Percentiles rank a stretch among this genome's conserved stretches.
Conservation (phyloP, 53 echinoderm and acorn worm genomes). For the Crossaster papposus region DNA sequence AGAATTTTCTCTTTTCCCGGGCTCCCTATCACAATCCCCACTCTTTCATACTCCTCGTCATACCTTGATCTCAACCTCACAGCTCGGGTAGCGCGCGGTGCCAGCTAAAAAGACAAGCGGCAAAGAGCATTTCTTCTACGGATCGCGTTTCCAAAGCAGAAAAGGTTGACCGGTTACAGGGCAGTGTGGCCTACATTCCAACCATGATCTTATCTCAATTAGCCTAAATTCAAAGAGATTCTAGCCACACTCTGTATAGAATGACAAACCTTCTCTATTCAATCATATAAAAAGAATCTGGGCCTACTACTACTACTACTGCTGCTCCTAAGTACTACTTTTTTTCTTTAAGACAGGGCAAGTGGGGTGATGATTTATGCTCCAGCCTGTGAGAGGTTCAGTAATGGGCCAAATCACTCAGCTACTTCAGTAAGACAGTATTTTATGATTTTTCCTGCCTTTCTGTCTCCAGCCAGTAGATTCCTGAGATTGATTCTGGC, state of each 20-base stretch:
- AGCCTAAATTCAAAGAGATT: slow-evolving; percentile 57
- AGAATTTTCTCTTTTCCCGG: not conserved
- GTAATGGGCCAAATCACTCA: slow-evolving; percentile 58
- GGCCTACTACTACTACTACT: too few relatives aligned
- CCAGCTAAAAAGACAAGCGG: not conserved
- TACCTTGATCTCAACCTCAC: not conserved
- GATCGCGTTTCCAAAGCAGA: slow-evolving; percentile 43
- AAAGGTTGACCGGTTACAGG: slow-evolving; percentile 42
- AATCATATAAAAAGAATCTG: not conserved
- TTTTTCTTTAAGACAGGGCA: slow-evolving; percentile 38
- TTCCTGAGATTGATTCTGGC: not conserved
- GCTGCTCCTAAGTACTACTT: too few relatives aligned
- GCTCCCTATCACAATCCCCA: not conserved
- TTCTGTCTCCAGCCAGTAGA: not conserved
- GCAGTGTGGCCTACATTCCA: slow-evolving; percentile 56
- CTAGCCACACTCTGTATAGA: slow-evolving; percentile 37
- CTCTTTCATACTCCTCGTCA: not conserved
- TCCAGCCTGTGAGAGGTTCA: slow-evolving; percentile 8
- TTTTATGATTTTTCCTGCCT: slow-evolving; percentile 29
- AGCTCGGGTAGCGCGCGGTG: not conserved
- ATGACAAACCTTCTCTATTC: slow-evolving; percentile 36
- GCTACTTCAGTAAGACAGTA: slow-evolving; percentile 47
- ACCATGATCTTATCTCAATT: slow-evolving; percentile 57
- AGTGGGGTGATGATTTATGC: slow-evolving; percentile 58
- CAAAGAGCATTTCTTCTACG: slow-evolving; percentile 41